Conservation (phyloP, 2,113 vertebrate genomes). For the Hiodon tergisus region DNA sequence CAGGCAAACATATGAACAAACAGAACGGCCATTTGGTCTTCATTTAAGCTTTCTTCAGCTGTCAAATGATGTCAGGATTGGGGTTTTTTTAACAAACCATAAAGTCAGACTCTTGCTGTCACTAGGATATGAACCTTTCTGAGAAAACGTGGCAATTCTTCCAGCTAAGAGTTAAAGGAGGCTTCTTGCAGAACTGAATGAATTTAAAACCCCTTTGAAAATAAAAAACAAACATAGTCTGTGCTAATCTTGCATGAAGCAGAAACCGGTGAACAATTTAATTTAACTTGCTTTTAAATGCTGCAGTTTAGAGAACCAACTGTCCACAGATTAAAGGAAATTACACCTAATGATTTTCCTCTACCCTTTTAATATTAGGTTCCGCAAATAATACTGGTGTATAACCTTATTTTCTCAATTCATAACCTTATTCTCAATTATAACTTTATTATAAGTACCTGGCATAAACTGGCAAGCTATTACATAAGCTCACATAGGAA, state of each 20-base stretch:
- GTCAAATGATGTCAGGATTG: no score
- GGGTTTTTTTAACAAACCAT: background rate
- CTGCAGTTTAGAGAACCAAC: conserved; percentile 29
- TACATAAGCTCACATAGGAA: no score
- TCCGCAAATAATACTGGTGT: background rate
- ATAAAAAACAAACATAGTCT: conserved; percentile 48
- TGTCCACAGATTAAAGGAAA: background rate
- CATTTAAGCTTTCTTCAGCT: no score
- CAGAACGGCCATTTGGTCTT: background rate
- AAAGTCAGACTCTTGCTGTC: background rate
- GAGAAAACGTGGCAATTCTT: no score
- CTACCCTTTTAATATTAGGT: background rate
- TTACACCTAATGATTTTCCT: background rate
- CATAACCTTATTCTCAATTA: background rate
- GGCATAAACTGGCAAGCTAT: no score
- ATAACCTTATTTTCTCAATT: background rate
- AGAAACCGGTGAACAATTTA: conserved; percentile 49
- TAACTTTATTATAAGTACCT: no score
- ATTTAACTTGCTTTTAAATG: conserved; percentile 47
- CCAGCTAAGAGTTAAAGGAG: conserved; percentile 2
- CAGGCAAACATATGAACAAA: background rate
- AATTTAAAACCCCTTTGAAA: conserved; percentile 48
- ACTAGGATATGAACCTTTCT: no score
- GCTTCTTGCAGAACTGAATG: conserved; percentile 32
- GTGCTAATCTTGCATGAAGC: conserved; percentile 37